Percentiles rank a stretch among this genome's conserved stretches.
These are phyloP conservation scores for Eumaeus atala DNA, from an alignment of 1,140 invertebrate species.

Conservation along the genomic window DNA sequence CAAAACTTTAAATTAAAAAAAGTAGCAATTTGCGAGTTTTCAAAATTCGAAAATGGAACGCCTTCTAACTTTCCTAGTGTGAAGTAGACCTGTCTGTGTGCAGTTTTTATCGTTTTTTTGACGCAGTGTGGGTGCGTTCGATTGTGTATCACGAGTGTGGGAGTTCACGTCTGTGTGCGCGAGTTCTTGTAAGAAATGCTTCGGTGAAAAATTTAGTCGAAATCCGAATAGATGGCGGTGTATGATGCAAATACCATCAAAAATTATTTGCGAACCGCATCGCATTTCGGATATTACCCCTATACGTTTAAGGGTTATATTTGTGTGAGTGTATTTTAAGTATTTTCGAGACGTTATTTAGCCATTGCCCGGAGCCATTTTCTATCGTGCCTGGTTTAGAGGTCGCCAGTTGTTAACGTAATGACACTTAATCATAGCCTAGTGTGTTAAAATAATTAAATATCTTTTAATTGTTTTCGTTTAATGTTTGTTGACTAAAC, in stretches of 20 bases:
- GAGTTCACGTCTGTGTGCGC: slow-evolving; percentile 35
- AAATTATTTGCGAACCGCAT: slow-evolving; percentile 37
- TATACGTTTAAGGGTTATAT: slow-evolving; percentile 9
- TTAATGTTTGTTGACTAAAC: neutral
- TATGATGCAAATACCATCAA: slow-evolving; percentile 54
- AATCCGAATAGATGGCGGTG: slow-evolving; percentile 68
- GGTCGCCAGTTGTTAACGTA: slow-evolving; percentile 26
- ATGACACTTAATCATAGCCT: slow-evolving; percentile 19
- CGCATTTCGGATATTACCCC: slow-evolving; percentile 10
- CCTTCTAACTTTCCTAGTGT: slow-evolving; percentile 14
- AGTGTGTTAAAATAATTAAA: slow-evolving; percentile 1
- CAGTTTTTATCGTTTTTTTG: slow-evolving; percentile 71
- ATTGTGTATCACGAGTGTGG: slow-evolving; percentile 47
- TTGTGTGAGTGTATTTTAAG: slow-evolving; percentile 14
- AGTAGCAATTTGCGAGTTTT: slow-evolving; percentile 15
- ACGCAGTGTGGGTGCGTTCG: slow-evolving; percentile 66
- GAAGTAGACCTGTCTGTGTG: slow-evolving; percentile 40
- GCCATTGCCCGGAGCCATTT: slow-evolving; percentile 25
- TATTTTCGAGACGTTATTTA: slow-evolving; percentile 27
- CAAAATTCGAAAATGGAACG: slow-evolving; percentile 41
- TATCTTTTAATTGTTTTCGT: slow-evolving; percentile 4
- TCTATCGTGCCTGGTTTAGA: slow-evolving; percentile 25
- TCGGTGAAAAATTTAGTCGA: slow-evolving; percentile 66
- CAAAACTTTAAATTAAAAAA: slow-evolving; percentile 32
- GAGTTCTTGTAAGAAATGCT: slow-evolving; percentile 71